A percentile compares a stretch with the other conserved stretches of the same genome.
Conservation (phyloP, 2,888 invertebrate genomes). For the Pachymerium ferrugineum region DNA sequence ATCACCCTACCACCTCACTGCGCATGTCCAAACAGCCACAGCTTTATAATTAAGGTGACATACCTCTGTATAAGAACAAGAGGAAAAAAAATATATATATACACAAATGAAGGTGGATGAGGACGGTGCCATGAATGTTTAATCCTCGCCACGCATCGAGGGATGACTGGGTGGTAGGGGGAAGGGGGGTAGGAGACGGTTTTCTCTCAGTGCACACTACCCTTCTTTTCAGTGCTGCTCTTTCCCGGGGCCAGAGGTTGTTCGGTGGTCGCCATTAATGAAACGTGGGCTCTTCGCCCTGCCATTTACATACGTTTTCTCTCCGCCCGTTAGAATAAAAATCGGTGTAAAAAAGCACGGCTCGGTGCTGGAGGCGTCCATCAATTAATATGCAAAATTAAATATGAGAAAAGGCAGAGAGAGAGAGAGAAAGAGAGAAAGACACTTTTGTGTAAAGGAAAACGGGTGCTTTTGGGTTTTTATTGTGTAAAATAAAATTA, state of each 20-base stretch:
- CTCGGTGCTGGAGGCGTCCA: conserved; percentile 24
- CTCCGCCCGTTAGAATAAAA: conserved; percentile 14
- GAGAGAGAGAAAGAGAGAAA: too few species aligned
- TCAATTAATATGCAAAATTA: conserved; percentile 27
- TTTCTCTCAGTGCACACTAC: neutral
- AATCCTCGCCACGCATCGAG: conserved; percentile 15
- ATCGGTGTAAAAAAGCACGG: conserved; percentile 27
- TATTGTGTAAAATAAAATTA: conserved; percentile 25
- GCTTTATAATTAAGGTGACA: conserved; percentile 20
- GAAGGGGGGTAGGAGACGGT: too few species aligned
- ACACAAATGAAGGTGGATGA: conserved; percentile 14
- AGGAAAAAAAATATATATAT: neutral
- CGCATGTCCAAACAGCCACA: conserved; percentile 21
- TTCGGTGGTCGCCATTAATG: conserved; percentile 27
- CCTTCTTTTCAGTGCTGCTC: neutral
- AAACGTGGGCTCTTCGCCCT: conserved; percentile 27
- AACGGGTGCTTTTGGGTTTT: conserved; percentile 1
- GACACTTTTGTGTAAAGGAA: conserved; percentile 7
- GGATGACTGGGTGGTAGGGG: too few species aligned
- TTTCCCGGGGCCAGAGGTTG: conserved; percentile 27
- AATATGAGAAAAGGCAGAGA: conserved; percentile 22
- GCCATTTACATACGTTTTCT: conserved; percentile 20
- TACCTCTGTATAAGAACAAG: neutral
- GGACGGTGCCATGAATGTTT: conserved; percentile 22
- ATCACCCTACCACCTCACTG: neutral